phyloP scores from a whole-genome alignment of 2,797 vertebrate species.

The Diplodus puntazzo region DNA sequence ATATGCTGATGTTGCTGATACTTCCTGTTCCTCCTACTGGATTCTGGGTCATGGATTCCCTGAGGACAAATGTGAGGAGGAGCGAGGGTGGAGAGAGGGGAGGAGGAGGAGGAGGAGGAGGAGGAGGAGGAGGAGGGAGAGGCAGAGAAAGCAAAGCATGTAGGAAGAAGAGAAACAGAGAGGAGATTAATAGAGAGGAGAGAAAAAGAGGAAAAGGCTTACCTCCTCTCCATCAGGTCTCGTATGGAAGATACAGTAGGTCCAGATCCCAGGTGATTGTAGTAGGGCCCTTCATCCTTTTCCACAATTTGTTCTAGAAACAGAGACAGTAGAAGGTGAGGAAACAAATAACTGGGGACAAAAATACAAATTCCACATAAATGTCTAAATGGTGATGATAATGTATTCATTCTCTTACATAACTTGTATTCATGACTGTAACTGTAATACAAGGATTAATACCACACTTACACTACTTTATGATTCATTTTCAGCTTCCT shows the following conservation, averaged over 20 bases:
- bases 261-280: conserved; percentile 97
- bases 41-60: conserved; percentile 87
- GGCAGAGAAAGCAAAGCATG: conserved; percentile 15
- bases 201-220: conserved; percentile 61
- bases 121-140: conserved; percentile 25
- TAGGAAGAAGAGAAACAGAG: conserved; percentile 22
- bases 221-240: conserved; percentile 96
- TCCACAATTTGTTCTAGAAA: conserved; percentile 93
- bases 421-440: not conserved
- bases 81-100: conserved; percentile 26
- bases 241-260: conserved; percentile 94
- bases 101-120: conserved; percentile 26
- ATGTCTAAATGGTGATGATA: not conserved
- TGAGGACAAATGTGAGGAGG: conserved; percentile 73
- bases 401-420: not conserved
- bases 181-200: conserved; percentile 6
- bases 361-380: conserved; percentile 11
- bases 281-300: conserved; percentile 98
- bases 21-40: conserved; percentile 77
- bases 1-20: conserved; percentile 79
- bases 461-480: not conserved
- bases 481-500: conserved; percentile 20
- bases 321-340: conserved; percentile 37
- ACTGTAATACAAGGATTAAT: not conserved
- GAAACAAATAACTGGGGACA: not conserved